Conservation (phyloP, 2,113 vertebrate genomes). For the Dipodomys merriami region DNA sequence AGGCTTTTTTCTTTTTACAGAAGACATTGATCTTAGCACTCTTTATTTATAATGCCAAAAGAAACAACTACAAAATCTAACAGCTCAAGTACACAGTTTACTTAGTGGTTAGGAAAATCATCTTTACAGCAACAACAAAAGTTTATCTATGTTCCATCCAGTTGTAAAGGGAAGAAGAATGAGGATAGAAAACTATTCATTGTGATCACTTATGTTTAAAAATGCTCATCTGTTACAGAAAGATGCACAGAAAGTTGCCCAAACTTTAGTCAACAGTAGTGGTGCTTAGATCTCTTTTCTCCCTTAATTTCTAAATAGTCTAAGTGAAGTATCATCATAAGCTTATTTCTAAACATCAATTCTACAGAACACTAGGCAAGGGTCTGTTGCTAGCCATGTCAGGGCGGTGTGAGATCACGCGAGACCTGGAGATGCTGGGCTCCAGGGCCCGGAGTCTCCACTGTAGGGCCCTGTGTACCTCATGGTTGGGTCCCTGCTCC, state of each 20-base stretch:
- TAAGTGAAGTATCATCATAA: background rate
- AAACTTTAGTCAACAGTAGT: background rate
- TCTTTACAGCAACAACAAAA: background rate
- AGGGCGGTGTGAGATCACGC: rapidly evolving
- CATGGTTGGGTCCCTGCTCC: background rate
- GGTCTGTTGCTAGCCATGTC: background rate
- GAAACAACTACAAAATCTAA: background rate
- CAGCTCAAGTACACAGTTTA: background rate
- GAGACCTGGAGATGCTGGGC: background rate
- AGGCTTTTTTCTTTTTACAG: background rate
- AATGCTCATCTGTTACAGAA: background rate
- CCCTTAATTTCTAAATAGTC: background rate
- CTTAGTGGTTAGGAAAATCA: background rate
- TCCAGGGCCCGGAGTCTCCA: too few relatives aligned
- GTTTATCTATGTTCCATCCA: background rate
- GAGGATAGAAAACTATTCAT: background rate
- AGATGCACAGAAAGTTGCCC: background rate
- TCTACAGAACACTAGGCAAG: background rate
- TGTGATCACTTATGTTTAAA: background rate
- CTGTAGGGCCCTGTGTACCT: too few relatives aligned
- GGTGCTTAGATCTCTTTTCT: background rate
- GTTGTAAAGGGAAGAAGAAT: background rate
- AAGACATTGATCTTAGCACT: background rate
- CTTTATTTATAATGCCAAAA: background rate
- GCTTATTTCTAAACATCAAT: background rate